These are phyloP conservation scores for Noctua janthe DNA, from an alignment of 2,888 invertebrate species.

Conservation along the genomic window DNA sequence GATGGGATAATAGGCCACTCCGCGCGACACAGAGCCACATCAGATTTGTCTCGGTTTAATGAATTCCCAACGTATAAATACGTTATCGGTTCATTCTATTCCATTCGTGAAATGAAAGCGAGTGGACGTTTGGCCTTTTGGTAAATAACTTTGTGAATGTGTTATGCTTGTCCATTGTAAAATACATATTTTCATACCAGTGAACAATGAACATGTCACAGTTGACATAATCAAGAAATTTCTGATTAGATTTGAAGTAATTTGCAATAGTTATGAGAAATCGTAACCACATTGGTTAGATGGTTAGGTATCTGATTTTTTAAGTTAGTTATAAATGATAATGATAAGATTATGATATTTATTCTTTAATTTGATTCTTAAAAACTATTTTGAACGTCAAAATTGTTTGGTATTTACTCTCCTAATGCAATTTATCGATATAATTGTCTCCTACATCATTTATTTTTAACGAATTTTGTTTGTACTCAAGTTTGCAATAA, in stretches of 20 bases:
- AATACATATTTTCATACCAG: slow-evolving; percentile 1
- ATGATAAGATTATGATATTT: too few species aligned
- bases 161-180: neutral
- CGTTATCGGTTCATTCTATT: slow-evolving; percentile 73
- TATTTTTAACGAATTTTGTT: neutral
- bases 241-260: neutral
- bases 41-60: slow-evolving; percentile 78
- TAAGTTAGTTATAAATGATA: neutral
- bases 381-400: neutral
- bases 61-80: slow-evolving; percentile 78
- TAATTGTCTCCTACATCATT: neutral
- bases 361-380: neutral
- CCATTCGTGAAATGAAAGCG: slow-evolving; percentile 55
- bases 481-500: neutral
- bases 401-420: neutral
- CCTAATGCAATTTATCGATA: neutral
- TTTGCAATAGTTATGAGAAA: neutral
- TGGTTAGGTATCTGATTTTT: too few species aligned
- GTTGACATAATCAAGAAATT: neutral
- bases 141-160: slow-evolving; percentile 36
- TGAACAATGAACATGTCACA: neutral
- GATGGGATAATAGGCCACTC: slow-evolving; percentile 85
- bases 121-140: slow-evolving; percentile 50
- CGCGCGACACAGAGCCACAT: slow-evolving; percentile 70
- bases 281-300: too few species aligned